Conservation (phyloP, 37 sponge, comb jelly and placozoan genomes). For the Eunapius fragilis region DNA sequence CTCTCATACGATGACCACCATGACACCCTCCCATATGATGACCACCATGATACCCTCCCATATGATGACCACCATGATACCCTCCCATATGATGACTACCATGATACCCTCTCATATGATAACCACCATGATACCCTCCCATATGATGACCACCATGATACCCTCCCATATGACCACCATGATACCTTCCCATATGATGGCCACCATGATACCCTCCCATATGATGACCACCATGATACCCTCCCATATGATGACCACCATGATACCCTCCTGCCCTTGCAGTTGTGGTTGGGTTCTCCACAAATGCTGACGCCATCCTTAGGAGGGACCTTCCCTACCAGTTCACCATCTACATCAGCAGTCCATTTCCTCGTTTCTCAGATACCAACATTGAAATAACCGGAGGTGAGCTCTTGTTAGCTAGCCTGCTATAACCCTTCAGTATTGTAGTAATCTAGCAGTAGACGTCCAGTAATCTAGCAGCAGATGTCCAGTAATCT, state of each 20-base stretch:
- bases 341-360: background rate
- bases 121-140: background rate
- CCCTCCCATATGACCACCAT: background rate
- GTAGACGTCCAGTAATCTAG: too few species aligned
- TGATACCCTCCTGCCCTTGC: too few species aligned
- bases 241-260: background rate
- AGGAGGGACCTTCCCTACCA: background rate
- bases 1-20: too few species aligned
- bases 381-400: background rate
- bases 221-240: background rate
- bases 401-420: background rate
- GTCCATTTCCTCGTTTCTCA: background rate
- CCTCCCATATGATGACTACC: background rate
- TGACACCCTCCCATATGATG: too few species aligned
- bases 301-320: background rate
- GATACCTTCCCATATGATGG: background rate
- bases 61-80: background rate
- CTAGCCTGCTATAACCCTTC: background rate
- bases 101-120: too few species aligned
- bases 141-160: background rate
- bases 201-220: background rate
- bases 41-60: background rate
- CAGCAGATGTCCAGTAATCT: too few species aligned
- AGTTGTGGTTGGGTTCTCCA: background rate
- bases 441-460: too few species aligned